Conservation (phyloP, 2,797 vertebrate species). For the Hemitrygon akajei region DNA sequence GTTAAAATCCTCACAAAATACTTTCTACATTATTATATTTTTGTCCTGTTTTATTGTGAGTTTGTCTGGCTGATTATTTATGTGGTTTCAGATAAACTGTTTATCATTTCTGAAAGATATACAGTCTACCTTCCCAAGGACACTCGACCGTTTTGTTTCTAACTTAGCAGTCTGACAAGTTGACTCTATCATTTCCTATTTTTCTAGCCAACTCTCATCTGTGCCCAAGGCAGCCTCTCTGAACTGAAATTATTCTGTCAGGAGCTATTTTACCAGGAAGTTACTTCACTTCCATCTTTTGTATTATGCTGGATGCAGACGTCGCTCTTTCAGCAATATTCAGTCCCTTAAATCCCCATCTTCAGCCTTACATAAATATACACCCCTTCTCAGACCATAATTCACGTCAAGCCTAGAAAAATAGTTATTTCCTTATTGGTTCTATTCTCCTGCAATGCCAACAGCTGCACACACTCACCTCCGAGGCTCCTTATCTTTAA, state of each 20-base stretch:
- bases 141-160: constrained; percentile 45
- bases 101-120: constrained; percentile 51
- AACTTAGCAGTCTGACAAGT: constrained; percentile 72
- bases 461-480: constrained; percentile 74
- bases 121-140: constrained; percentile 57
- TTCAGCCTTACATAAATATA: constrained; percentile 95
- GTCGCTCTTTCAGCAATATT: constrained; percentile 99
- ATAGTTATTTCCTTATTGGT: constrained; percentile 99
- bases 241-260: constrained; percentile 92
- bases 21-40: constrained; percentile 15
- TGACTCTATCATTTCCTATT: constrained; percentile 80
- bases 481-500: constrained; percentile 73
- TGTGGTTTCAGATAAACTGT: constrained; percentile 56
- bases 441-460: constrained; percentile 77
- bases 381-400: constrained; percentile 80
- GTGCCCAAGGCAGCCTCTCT: constrained; percentile 56
- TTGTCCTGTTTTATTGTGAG: constrained; percentile 45
- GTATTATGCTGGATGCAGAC: constrained; percentile 86
- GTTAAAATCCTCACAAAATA: background rate
- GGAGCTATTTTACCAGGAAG: constrained; percentile 90
- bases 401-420: constrained; percentile 85
- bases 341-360: constrained; percentile 79
- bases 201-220: constrained; percentile 59
- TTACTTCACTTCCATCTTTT: constrained; percentile 99
- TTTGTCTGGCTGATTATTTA: constrained; percentile 48